Evolutionary conservation across 2,113 vertebrate species (phyloP).

Genomic region (Syrmaticus mikado): DNA sequence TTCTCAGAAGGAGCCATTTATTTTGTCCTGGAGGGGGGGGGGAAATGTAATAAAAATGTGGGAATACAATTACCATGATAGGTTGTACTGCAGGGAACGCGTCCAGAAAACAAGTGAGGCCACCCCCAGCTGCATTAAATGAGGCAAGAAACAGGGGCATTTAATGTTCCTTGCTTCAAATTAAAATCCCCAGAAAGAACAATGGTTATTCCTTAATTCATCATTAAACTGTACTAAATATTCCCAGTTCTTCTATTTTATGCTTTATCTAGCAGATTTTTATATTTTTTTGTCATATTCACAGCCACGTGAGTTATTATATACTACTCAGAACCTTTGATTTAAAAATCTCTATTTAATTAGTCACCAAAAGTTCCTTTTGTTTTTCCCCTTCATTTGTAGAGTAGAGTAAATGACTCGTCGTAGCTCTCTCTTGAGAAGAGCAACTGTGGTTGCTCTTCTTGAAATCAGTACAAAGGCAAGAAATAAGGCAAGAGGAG

Average conservation of each 20-base stretch:
- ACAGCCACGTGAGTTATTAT: background rate
- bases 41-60: background rate
- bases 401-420: background rate
- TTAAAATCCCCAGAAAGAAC: constrained; percentile 41
- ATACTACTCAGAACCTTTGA: background rate
- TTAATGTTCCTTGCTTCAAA: background rate
- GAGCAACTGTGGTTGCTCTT: background rate
- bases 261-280: background rate
- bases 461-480: background rate
- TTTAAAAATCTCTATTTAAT: background rate
- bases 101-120: background rate
- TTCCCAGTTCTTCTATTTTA: background rate
- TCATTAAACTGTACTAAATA: constrained; percentile 3
- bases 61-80: background rate
- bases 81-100: background rate
- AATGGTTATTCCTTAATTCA: constrained; percentile 10
- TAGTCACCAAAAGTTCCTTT: background rate
- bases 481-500: background rate
- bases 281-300: background rate
- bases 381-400: background rate
- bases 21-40: background rate
- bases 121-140: background rate
- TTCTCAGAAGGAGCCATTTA: background rate
- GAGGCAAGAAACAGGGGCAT: constrained; percentile 30
- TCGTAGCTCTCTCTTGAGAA: background rate